Base-by-base conservation (phyloP, 2,797 vertebrate genomes). In the Odontamblyopus lacepedii region DNA sequence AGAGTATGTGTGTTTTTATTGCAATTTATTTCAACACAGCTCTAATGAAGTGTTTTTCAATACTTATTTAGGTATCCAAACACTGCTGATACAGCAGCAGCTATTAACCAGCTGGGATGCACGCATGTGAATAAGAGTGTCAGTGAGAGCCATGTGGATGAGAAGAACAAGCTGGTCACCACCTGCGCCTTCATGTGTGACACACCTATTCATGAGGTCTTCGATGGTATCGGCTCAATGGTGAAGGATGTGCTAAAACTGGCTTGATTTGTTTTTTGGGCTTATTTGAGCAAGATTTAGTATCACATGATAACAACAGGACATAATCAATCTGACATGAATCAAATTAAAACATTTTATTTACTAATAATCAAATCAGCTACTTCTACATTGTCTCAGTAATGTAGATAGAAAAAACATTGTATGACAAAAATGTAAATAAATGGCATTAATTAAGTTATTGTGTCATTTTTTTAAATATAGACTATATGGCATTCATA, bases 191-290 rank as follows among this genome's bases (percentile, higher is more conserved):
- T 95, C 88, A 94, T 94, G 95, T 95, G 94, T 84, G 81, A 91
- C 4, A 94, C 93, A 29, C 93, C 94, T 6, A 83, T 94, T 26
- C 93, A 92, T 61, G 91, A 95, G 85, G 89, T 95, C 50, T 94
- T 93, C 41, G 94, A 95, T 29, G 94, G 93, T 4, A 91, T 94
- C 29, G 94, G 95, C 72, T 80, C 82, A 32, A 95, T 95, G 94
- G 91, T 96, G 77, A 83, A 88, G 76, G 94, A 93, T 65, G 93
- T 96, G 77, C 84, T 97, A 72, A 96, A 94, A 74, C 92, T 95
- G 5, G 93, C 94, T 2, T 96, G 81, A 95, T 3, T 0, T 1
- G 51, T 1, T 26, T 27, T 65, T 0, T 0, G 50, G 35, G 16
- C 23, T 16, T 2, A 4, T 19, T 30, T 23, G 32, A 65, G 55